Base-by-base conservation (phyloP, 2,888 invertebrate genomes). In the Callinectes sapidus region DNA sequence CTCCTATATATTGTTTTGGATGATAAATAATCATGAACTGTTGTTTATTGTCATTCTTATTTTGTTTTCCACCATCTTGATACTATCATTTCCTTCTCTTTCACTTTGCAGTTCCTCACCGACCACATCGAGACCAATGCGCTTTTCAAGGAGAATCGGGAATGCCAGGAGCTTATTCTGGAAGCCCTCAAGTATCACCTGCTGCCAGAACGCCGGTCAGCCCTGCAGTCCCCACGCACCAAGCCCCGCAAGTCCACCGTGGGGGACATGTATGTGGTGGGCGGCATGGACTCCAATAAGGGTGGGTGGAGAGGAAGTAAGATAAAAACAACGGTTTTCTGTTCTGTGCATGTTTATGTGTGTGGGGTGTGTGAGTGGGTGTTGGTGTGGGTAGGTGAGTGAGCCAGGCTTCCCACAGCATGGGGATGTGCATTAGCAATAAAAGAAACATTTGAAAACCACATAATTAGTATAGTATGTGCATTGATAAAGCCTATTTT, bases 161-260 rank as follows among this genome's bases (percentile, higher is more conserved):
- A 97, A 91, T 98, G 98, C 95, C 98, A 98, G 95, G 97, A 98
- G 93, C 96, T 99, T 90, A 97, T 99, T 91, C 98, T 98, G 97
- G 99, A 99, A 96, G 99, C 99, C 18, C 97, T 98, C 94, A 98
- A 98, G 95, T 99, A 98, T 97, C 99, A 99, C 95, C 96, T 99
- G 55, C 96, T 99, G 94, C 98, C 99, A 0, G 98, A 98, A 95
- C 96, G 98, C 89, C 96, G 98, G 86, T 97, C 97, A 13, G 97
- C 97, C 94, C 96, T 98, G 95, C 97, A 97, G 95, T 97, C 97
- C 35, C 97, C 97, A 94, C 97, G 98, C 94, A 98, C 98, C 0
- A 97, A 97, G 95, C 98, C 99, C 0, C 96, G 99, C 90, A 99
- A 99, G 95, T 98, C 98, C 0, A 99, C 99, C 0, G 97, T 99